phyloP scores from a whole-genome alignment of 2,113 vertebrate genomes.

The Isurus oxyrinchus region DNA sequence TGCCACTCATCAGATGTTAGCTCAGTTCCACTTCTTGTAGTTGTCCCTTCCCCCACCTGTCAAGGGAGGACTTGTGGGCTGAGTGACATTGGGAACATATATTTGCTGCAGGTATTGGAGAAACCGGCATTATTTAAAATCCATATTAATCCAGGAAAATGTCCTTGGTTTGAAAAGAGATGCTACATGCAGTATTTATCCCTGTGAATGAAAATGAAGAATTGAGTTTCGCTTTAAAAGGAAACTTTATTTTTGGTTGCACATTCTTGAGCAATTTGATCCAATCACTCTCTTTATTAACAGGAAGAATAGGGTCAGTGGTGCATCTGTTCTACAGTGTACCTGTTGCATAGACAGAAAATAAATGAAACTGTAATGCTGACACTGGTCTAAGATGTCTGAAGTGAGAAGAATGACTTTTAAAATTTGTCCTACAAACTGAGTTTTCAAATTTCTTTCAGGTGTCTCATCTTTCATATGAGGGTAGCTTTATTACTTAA shows the following conservation, averaged over 20 bases:
- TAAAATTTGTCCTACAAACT: background rate
- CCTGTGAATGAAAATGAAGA: background rate
- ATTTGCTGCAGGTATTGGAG: background rate
- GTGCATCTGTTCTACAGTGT: background rate
- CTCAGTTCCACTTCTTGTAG: background rate
- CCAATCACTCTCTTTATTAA: background rate
- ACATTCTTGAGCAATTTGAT: background rate
- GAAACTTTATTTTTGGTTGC: background rate
- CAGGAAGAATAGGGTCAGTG: background rate
- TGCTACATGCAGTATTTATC: background rate
- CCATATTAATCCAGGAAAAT: background rate
- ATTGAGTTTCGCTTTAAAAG: background rate
- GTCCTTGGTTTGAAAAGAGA: background rate
- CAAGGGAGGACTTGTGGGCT: too few species aligned
- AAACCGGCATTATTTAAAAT: background rate
- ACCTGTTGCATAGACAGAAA: background rate
- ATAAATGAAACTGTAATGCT: background rate
- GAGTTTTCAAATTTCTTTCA: background rate
- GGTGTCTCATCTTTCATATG: background rate
- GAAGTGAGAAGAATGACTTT: background rate
- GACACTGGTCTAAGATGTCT: background rate
- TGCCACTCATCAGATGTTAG: background rate
- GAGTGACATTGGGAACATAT: background rate
- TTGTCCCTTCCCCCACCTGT: background rate
- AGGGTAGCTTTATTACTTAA: background rate